Evolutionary conservation across 1,140 invertebrate genomes (phyloP).

Genomic region (Bombus pyrosoma): DNA sequence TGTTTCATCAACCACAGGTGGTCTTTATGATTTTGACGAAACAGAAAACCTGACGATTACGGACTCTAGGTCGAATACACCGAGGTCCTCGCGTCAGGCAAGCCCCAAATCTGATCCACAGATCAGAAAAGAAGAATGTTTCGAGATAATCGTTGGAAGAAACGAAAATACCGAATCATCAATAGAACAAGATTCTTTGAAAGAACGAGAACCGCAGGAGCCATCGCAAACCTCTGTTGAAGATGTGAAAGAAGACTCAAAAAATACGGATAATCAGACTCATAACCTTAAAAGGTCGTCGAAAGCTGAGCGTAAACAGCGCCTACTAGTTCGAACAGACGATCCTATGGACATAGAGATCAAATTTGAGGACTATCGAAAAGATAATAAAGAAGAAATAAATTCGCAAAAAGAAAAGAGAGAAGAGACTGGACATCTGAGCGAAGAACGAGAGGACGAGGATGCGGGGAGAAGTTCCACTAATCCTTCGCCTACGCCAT

Average conservation of each 20-base stretch:
- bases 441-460: constrained; percentile 79
- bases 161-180: constrained; percentile 45
- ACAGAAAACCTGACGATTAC: constrained; percentile 67
- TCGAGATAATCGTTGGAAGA: constrained; percentile 68
- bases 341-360: constrained; percentile 77
- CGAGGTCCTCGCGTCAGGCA: constrained; percentile 63
- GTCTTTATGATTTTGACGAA: constrained; percentile 76
- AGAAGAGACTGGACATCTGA: constrained; percentile 72
- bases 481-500: constrained; percentile 79
- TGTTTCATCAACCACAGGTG: constrained; percentile 50
- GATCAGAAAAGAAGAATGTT: constrained; percentile 71
- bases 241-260: constrained; percentile 61
- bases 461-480: constrained; percentile 78
- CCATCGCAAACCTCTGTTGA: constrained; percentile 6
- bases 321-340: constrained; percentile 76
- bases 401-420: constrained; percentile 69
- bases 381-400: constrained; percentile 67
- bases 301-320: constrained; percentile 78
- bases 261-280: constrained; percentile 57
- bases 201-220: constrained; percentile 4
- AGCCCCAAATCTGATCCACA: constrained; percentile 63
- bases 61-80: constrained; percentile 70
- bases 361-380: constrained; percentile 77
- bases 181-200: constrained; percentile 8
- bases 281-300: constrained; percentile 74